phyloP scores from a whole-genome alignment of 2,888 invertebrate species.

The Andrena flavipes region DNA sequence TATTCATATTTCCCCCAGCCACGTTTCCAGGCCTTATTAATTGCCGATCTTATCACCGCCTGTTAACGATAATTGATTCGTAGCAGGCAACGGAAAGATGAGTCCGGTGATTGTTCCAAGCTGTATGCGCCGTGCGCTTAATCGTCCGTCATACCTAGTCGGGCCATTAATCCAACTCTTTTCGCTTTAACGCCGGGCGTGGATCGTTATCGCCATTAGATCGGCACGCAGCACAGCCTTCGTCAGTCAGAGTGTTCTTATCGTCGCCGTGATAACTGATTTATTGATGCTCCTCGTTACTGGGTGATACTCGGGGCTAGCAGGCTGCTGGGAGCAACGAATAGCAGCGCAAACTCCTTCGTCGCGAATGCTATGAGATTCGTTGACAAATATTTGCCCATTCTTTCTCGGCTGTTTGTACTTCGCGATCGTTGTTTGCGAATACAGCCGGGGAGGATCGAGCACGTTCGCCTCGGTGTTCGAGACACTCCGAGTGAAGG shows the following conservation, averaged over 20 bases:
- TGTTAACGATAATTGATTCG: constrained; percentile 52
- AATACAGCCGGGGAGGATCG: constrained; percentile 9
- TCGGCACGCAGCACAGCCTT: constrained; percentile 39
- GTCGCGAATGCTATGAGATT: constrained; percentile 1
- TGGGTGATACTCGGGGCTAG: neutral
- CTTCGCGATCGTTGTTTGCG: constrained; percentile 9
- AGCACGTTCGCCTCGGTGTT: neutral
- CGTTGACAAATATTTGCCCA: constrained; percentile 26
- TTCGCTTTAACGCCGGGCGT: constrained; percentile 11
- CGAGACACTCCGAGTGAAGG: neutral
- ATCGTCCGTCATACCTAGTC: constrained; percentile 29
- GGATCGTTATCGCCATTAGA: constrained; percentile 40
- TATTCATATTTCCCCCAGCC: constrained; percentile 5
- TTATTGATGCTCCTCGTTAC: constrained; percentile 48
- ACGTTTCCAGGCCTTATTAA: constrained; percentile 28
- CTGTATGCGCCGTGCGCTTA: neutral
- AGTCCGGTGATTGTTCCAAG: constrained; percentile 15
- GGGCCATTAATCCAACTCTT: constrained; percentile 15
- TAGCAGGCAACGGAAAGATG: constrained; percentile 15
- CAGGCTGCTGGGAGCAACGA: neutral
- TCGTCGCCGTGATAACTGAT: constrained; percentile 53
- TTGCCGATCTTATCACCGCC: constrained; percentile 48
- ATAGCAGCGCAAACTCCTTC: neutral
- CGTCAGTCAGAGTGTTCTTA: constrained; percentile 29
- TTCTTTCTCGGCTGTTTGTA: neutral